Percentiles rank a stretch among this genome's conserved stretches.
These are phyloP conservation scores for Lepeophtheirus salmonis DNA, from an alignment of 1,140 invertebrate genomes.

Conservation along the genomic window DNA sequence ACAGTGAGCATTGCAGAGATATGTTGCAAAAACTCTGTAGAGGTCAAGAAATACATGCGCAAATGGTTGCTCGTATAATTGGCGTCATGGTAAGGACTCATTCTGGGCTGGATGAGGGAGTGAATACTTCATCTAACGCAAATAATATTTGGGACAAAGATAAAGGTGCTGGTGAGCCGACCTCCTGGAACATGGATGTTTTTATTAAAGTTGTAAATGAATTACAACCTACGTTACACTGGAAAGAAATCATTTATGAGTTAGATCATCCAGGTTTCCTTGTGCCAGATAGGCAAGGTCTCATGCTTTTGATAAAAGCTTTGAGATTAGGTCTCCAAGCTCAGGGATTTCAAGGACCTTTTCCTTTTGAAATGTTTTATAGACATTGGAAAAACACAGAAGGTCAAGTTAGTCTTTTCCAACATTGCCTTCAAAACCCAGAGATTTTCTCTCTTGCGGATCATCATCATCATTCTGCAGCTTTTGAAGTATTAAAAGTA, in stretches of 20 bases:
- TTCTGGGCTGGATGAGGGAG: conserved; percentile 42
- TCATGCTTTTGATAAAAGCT: conserved; percentile 57
- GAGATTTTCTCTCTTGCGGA: conserved; percentile 89
- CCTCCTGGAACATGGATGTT: conserved; percentile 74
- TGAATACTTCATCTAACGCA: conserved; percentile 14
- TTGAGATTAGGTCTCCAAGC: conserved; percentile 54
- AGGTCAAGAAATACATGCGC: conserved; percentile 46
- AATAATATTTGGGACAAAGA: conserved; percentile 11
- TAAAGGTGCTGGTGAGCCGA: neutral
- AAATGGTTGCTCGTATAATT: conserved; percentile 58
- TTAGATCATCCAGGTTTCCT: conserved; percentile 75
- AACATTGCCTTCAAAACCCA: conserved; percentile 41
- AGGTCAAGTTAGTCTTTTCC: conserved; percentile 37
- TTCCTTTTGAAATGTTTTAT: conserved; percentile 74
- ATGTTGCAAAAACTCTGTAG: conserved; percentile 46
- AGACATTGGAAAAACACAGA: conserved; percentile 77
- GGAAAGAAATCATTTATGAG: conserved; percentile 77
- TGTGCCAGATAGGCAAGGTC: conserved; percentile 60
- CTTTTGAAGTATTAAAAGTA: conserved; percentile 72
- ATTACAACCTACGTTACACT: conserved; percentile 59
- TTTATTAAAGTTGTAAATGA: conserved; percentile 79
- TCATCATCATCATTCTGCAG: conserved; percentile 60
- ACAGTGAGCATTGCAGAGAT: conserved; percentile 68
- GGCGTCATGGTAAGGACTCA: conserved; percentile 68
- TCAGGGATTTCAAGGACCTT: conserved; percentile 40